Base-by-base conservation (phyloP, 2,888 invertebrate genomes). In the Prosapia bicincta region DNA sequence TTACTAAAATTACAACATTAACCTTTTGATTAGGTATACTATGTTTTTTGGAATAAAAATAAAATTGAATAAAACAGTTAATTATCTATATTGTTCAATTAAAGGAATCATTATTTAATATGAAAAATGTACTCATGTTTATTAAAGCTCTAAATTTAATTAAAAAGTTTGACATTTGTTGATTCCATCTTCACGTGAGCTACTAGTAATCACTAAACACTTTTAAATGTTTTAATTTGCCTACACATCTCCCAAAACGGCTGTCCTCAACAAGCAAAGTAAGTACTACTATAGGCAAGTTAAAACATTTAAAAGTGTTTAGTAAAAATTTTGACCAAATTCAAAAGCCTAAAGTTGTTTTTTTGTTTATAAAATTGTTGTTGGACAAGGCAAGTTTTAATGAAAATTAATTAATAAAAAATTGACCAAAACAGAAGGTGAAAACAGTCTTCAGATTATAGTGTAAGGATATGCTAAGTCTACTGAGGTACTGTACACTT, bases 401-500 rank as follows among this genome's bases (percentile, higher is more conserved):
- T 30, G 30, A 30, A 6, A 30, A 38, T 7, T 38, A 5, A 30
- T 38, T 38, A 38, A 38, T 38, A 13, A 7, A 38, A 38, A 38
- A 15, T 38, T 38, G 2, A 38, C 7, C 5, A 38, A 38, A 38
- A 38, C 13, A 13, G 6, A 5, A 38, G 38, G 6, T 13, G 5
- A 38, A 2, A 38, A 6, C 38, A 38, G 38, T 38, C 38, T 38
- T 38, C 38, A 38, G 13, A 38, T 38, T 38, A 7, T 7, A 38
- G 38, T 38, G 38, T 28, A 24, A 68, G 68, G 68, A 68, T 68
- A 20, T 54, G 54, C 65, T 24, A 66, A 72, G 30, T 30, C 65
- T 66, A 66, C 28, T 30, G 28, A 72, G 66, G 65, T 71, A 6
- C 3, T 71, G 28, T 71, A 71, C 71, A 65, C 65, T 65, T 26